Conservation (phyloP, 2,888 invertebrate genomes). For the Melieria omissa region DNA sequence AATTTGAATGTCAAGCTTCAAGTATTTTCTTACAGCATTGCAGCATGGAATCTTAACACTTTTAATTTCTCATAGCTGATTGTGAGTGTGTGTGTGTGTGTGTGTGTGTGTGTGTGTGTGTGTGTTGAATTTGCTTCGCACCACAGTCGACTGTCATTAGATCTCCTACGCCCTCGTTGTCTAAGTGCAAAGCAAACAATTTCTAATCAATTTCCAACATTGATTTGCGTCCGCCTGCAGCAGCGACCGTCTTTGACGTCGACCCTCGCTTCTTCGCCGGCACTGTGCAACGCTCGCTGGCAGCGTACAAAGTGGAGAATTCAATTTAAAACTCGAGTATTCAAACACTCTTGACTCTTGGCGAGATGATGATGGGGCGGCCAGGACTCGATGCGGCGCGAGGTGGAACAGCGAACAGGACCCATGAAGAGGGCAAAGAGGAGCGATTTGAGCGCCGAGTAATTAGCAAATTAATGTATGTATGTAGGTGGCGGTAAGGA, state of each 20-base stretch:
- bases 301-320: slow-evolving; percentile 47
- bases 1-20: too few species aligned
- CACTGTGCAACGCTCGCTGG: background rate
- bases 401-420: too few species aligned
- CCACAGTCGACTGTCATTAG: too few species aligned
- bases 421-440: too few species aligned
- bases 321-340: slow-evolving; percentile 54
- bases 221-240: slow-evolving; percentile 32
- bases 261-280: background rate
- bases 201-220: slow-evolving; percentile 59
- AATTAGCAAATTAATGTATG: too few species aligned
- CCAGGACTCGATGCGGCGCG: too few species aligned
- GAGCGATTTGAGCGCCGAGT: too few species aligned
- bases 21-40: too few species aligned
- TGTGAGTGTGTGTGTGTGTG: background rate
- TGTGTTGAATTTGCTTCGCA: background rate
- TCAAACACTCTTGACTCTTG: slow-evolving; percentile 46
- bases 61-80: too few species aligned
- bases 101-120: slow-evolving; percentile 1
- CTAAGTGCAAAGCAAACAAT: slow-evolving; percentile 59
- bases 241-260: background rate
- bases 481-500: too few species aligned
- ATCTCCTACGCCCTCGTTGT: background rate
- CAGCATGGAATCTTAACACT: too few species aligned
- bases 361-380: too few species aligned